Conservation (phyloP, 2,113 vertebrate genomes). For the Urocynchramus pylzowi region DNA sequence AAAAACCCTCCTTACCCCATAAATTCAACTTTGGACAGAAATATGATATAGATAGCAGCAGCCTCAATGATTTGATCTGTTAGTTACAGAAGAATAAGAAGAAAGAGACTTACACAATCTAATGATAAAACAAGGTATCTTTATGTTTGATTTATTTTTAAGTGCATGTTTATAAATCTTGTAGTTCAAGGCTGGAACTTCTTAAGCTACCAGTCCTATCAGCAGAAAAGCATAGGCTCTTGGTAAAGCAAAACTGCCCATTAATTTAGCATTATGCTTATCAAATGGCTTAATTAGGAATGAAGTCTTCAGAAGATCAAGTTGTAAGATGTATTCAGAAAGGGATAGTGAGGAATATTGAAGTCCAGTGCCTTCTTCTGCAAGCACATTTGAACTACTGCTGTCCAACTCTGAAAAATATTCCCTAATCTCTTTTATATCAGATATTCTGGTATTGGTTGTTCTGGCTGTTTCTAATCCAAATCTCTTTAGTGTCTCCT, state of each 20-base stretch:
- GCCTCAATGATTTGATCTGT: not conserved
- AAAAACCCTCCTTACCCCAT: accelerated
- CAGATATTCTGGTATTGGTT: not conserved
- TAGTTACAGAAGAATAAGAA: not conserved
- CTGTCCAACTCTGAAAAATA: not conserved
- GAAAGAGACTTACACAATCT: not conserved
- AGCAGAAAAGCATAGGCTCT: not conserved
- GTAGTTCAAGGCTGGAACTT: not conserved
- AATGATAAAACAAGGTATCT: not conserved
- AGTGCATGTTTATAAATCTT: not conserved
- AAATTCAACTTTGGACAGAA: not conserved
- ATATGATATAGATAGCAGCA: not conserved
- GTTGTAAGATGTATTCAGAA: not conserved
- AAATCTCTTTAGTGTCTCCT: not conserved
- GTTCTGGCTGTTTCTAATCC: not conserved
- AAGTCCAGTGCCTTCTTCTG: not conserved
- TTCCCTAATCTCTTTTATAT: not conserved
- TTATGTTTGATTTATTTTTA: not conserved
- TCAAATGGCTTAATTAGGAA: not conserved
- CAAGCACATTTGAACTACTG: not conserved
- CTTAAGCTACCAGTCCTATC: not conserved
- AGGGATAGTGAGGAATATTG: not conserved
- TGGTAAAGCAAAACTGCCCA: not conserved
- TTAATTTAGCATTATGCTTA: not conserved
- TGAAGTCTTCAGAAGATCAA: not conserved